Evolutionary conservation across 2,113 vertebrate genomes (phyloP).

Genomic region (Phycodurus eques): DNA sequence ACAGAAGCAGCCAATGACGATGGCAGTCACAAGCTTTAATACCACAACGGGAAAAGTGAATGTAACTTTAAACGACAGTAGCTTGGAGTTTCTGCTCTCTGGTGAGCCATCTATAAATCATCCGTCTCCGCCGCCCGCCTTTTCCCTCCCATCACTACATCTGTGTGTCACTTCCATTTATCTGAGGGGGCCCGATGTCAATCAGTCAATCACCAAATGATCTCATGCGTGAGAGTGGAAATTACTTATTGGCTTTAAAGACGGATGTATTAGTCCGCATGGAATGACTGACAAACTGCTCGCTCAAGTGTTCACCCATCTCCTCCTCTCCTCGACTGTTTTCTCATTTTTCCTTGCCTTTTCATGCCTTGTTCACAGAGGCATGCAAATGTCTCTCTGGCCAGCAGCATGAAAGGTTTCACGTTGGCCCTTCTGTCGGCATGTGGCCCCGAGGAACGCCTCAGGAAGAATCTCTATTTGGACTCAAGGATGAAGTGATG

Average conservation of each 20-base stretch:
- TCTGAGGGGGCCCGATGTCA: conserved; percentile 52
- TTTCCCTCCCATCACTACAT: conserved; percentile 38
- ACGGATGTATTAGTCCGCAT: conserved; percentile 40
- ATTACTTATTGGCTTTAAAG: conserved; percentile 60
- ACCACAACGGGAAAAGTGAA: conserved; percentile 90
- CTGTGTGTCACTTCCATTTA: conserved; percentile 60
- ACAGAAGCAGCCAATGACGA: conserved; percentile 91
- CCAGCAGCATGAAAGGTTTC: not conserved
- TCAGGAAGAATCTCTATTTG: conserved; percentile 4
- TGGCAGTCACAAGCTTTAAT: conserved; percentile 91
- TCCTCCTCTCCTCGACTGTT: conserved; percentile 18
- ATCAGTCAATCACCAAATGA: conserved; percentile 61
- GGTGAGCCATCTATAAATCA: conserved; percentile 77
- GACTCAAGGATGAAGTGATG: not conserved
- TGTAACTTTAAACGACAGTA: conserved; percentile 87
- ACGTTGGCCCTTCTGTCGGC: not conserved
- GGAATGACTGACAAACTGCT: conserved; percentile 43
- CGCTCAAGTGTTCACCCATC: conserved; percentile 31
- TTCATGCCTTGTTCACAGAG: conserved; percentile 1
- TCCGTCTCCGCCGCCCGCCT: conserved; percentile 30
- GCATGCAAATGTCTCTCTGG: conserved; percentile 9
- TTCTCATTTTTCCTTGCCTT: not conserved
- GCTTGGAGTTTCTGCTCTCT: conserved; percentile 90
- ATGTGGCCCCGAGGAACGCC: not conserved
- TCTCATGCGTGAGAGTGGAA: conserved; percentile 63